Conservation (phyloP, 2,113 vertebrate genomes). For the Camelus dromedarius region DNA sequence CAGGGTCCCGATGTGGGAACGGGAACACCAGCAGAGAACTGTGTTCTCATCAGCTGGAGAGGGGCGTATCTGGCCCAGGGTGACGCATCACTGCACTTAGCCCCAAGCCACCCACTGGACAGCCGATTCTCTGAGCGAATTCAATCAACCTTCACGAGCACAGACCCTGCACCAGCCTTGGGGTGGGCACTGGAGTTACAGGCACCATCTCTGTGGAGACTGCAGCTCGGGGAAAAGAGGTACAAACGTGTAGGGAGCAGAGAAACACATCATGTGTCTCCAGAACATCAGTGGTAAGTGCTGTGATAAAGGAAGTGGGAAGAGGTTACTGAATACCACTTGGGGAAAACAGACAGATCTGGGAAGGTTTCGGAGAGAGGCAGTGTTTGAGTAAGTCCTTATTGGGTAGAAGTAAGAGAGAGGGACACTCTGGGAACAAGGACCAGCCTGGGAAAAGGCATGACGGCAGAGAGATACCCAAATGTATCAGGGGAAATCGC, state of each 20-base stretch:
- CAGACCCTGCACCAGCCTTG: background rate
- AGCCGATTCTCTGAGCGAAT: background rate
- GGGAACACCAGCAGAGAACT: background rate
- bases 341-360: background rate
- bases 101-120: background rate
- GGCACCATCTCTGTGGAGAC: background rate
- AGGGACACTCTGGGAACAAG: background rate
- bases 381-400: background rate
- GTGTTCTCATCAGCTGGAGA: background rate
- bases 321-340: background rate
- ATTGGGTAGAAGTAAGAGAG: background rate
- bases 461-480: background rate
- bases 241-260: rapidly evolving
- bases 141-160: background rate
- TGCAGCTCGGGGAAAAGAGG: background rate
- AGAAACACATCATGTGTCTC: background rate
- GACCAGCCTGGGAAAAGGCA: background rate
- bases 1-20: no score
- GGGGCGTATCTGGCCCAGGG: background rate
- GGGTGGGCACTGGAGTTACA: background rate
- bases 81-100: background rate
- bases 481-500: background rate
- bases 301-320: background rate
- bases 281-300: background rate
- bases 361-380: background rate